A percentile compares a stretch with the other conserved stretches of the same genome.
Conservation (phyloP, 2,888 invertebrate genomes). For the Sipha maydis region DNA sequence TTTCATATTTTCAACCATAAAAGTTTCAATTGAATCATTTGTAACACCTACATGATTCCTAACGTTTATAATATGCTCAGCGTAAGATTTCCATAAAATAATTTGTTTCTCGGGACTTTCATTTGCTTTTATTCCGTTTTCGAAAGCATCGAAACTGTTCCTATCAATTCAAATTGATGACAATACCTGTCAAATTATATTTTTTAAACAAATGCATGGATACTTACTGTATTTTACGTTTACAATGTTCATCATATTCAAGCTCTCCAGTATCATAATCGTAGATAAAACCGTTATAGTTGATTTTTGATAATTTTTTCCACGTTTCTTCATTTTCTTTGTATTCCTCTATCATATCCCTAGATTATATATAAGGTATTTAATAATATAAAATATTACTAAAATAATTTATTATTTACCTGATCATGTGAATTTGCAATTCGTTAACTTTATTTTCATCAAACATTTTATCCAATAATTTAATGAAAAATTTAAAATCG, state of each 20-base stretch:
- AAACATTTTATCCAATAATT: neutral
- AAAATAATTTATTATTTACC: neutral
- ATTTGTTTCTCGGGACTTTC: neutral
- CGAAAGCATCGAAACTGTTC: neutral
- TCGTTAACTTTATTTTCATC: neutral
- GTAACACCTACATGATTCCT: neutral
- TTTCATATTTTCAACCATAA: neutral
- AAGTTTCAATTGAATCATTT: neutral
- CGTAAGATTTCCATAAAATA: neutral
- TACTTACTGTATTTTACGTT: neutral
- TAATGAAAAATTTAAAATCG: neutral
- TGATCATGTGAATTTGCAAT: neutral
- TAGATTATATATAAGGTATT: neutral
- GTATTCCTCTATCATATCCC: neutral
- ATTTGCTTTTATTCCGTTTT: neutral
- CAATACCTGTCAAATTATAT: neutral
- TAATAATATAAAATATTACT: neutral
- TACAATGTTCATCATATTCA: too few relatives aligned
- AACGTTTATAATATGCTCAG: neutral
- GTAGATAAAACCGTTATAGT: neutral
- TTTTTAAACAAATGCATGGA: neutral
- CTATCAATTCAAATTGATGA: neutral
- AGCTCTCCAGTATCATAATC: neutral
- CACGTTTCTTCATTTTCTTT: neutral
- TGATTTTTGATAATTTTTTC: neutral